Base-by-base conservation (phyloP, 2,888 invertebrate species). In the Halocaridina rubra region DNA sequence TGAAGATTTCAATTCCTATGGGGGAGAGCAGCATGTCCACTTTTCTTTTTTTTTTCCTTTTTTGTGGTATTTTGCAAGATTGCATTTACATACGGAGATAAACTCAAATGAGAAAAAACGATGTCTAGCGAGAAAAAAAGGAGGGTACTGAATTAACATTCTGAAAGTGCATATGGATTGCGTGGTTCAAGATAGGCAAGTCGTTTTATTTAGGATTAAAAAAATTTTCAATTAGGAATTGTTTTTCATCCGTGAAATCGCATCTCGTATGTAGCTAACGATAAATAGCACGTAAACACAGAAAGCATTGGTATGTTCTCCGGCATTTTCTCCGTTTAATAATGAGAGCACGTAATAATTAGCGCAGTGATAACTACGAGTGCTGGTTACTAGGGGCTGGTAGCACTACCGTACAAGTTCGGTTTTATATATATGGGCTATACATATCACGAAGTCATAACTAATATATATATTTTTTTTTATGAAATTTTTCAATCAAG, bases 81-180 rank as follows among this genome's bases (percentile, higher is more conserved):
- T n/a, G n/a, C n/a, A n/a, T n/a, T n/a, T n/a, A n/a, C n/a, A n/a
- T n/a, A n/a, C n/a, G n/a, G n/a, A n/a, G n/a, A n/a, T n/a, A n/a
- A n/a, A n/a, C n/a, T n/a, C n/a, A n/a, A 81, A 77, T 33, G 19
- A 67, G n/a, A 72, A 13, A 32, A 59, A 74, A 74, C 59, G 27
- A 39, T 29, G 32, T 72, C 33, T 33, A 76, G 59, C 53, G 59
- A 39, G 59, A 32, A 61, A 78, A 33, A 32, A 39, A 46, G 67
- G 29, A 22, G 19, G 67, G 72, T 57, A n/a, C 29, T 67, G 80
- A 64, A 59, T 64, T 61, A 80, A 80, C 80, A 72, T 69, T 80
- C 80, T 80, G 80, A 22, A n/a, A 80, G 57, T 71, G 53, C 71
- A 59, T 80, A 80, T 72, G 72, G 80, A 80, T 72, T 72, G 71